These are phyloP conservation scores for Prostheceraeus crozeri DNA, from an alignment of 2,888 invertebrate genomes.

Conservation along the genomic window DNA sequence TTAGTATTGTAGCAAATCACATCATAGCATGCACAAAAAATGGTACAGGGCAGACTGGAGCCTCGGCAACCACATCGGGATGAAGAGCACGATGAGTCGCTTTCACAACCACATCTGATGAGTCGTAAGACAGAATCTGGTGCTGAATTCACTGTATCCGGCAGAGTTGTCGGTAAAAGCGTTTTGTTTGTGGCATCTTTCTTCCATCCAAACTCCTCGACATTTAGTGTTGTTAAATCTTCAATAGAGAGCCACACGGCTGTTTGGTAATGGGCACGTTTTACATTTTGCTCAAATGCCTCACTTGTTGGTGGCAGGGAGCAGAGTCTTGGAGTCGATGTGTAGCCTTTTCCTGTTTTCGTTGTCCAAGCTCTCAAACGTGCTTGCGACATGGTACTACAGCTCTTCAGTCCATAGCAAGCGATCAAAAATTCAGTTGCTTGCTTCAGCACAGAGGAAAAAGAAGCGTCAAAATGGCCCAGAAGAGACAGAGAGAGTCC, in stretches of 20 bases:
- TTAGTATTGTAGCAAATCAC: no score
- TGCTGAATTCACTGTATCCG: background rate
- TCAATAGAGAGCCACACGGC: conserved; percentile 1
- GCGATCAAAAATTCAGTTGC: conserved; percentile 14
- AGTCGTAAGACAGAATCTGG: conserved; percentile 13
- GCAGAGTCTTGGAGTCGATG: conserved; percentile 7
- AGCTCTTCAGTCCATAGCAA: conserved; percentile 21
- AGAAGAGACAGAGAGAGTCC: background rate
- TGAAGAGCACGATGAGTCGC: no score
- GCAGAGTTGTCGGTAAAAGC: no score
- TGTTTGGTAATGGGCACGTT: conserved; percentile 13
- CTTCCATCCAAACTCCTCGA: conserved; percentile 8
- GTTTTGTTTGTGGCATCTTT: no score
- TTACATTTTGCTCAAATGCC: conserved; percentile 13
- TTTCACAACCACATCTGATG: conserved; percentile 15
- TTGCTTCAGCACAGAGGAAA: background rate
- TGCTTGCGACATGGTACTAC: conserved; percentile 5
- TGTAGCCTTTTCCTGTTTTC: background rate
- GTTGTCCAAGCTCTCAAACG: background rate
- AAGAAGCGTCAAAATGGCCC: background rate
- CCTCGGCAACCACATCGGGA: no score
- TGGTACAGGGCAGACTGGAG: no score
- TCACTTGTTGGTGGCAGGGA: conserved; percentile 15
- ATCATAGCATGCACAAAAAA: no score
- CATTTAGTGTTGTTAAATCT: background rate